Conservation (phyloP, 1,140 invertebrate genomes). For the Ptiloglossa arizonensis region DNA sequence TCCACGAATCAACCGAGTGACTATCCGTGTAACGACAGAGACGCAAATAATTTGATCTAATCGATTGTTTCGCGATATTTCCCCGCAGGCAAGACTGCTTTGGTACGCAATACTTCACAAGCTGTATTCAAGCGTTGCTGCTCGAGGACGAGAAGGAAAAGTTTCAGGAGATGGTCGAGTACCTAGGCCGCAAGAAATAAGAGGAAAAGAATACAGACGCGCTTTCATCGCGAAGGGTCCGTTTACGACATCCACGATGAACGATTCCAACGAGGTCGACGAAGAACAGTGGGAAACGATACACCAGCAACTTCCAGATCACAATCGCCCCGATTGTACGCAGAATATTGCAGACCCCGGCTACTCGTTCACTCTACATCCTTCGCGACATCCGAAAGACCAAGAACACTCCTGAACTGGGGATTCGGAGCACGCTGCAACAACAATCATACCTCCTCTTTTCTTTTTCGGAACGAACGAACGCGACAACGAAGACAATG, state of each 20-base stretch:
- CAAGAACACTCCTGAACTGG: slow-evolving; percentile 6
- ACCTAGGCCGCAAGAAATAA: slow-evolving; percentile 82
- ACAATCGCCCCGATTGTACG: not conserved
- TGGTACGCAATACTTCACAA: slow-evolving; percentile 85
- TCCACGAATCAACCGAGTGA: too few species aligned
- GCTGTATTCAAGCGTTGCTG: slow-evolving; percentile 84
- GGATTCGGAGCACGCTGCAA: slow-evolving; percentile 15
- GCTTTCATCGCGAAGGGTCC: slow-evolving; percentile 41
- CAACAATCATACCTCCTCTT: slow-evolving; percentile 13
- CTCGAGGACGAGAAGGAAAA: slow-evolving; percentile 84
- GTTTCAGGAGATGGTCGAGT: slow-evolving; percentile 84
- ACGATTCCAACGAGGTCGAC: slow-evolving; percentile 7
- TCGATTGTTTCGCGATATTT: not conserved
- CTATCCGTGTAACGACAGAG: too few species aligned
- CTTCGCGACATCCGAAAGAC: not conserved
- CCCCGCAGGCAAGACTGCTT: slow-evolving; percentile 83
- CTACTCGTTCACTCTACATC: not conserved
- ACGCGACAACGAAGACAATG: not conserved
- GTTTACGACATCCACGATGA: not conserved
- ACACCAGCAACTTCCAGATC: not conserved
- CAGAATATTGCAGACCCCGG: not conserved
- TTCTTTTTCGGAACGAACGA: not conserved
- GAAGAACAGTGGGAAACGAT: not conserved
- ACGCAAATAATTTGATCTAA: too few species aligned
- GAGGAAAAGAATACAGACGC: slow-evolving; percentile 52